phyloP scores from a whole-genome alignment of 2,888 invertebrate genomes.

The Dynastes grantii region DNA sequence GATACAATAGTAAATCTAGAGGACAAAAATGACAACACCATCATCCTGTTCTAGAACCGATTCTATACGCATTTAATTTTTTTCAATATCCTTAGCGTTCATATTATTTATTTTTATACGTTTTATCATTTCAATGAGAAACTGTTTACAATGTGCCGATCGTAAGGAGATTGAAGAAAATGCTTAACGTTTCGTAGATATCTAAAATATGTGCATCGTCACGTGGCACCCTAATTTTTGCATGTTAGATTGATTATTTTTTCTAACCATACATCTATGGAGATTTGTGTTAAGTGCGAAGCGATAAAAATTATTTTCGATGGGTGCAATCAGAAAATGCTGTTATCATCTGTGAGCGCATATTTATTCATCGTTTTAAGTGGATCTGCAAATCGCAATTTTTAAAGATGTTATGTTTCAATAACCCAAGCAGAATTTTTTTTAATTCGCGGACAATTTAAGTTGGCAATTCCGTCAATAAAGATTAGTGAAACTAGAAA shows the following conservation, averaged over 20 bases:
- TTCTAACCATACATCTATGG: too few relatives aligned
- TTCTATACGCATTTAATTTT: not conserved
- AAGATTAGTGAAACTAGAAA: too few relatives aligned
- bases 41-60: constrained; percentile 30
- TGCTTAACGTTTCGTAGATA: too few relatives aligned
- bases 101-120: not conserved
- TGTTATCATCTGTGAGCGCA: not conserved
- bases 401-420: not conserved
- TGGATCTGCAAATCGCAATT: constrained; percentile 1
- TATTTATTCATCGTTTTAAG: not conserved
- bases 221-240: not conserved
- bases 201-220: too few relatives aligned
- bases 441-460: too few relatives aligned
- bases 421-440: not conserved
- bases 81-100: not conserved
- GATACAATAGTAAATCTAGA: constrained; percentile 48
- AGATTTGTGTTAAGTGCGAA: not conserved
- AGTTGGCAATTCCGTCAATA: too few relatives aligned
- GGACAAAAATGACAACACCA: constrained; percentile 45
- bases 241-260: not conserved
- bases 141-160: not conserved
- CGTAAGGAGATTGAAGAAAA: too few relatives aligned
- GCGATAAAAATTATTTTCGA: not conserved
- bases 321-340: not conserved
- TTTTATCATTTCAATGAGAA: not conserved